Evolutionary conservation across 2,797 vertebrate genomes (phyloP).

Genomic region (Syndactyla subalaris): DNA sequence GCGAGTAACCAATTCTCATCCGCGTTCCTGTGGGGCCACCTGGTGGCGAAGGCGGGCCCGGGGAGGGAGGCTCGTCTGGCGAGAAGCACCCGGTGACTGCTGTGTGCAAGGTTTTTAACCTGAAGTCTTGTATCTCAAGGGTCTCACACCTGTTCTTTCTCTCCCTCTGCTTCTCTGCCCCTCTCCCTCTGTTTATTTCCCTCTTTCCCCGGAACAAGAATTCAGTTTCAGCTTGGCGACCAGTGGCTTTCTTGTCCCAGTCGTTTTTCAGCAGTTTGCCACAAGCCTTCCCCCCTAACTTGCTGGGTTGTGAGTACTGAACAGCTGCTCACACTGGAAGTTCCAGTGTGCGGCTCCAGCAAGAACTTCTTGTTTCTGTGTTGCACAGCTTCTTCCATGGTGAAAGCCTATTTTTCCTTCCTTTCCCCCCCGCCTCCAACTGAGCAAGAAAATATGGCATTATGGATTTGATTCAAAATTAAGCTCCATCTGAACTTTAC

Average conservation of each 20-base stretch:
- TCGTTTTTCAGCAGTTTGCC: not conserved
- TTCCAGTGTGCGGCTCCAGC: not conserved
- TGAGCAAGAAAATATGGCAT: not conserved
- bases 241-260: not conserved
- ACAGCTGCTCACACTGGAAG: not conserved
- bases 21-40: not conserved
- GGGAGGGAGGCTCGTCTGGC: not conserved
- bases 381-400: not conserved
- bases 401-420: not conserved
- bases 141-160: not conserved
- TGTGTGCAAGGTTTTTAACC: not conserved
- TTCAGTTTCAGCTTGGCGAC: not conserved
- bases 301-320: not conserved
- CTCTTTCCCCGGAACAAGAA: not conserved
- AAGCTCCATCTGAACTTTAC: not conserved
- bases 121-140: not conserved
- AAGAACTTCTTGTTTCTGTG: not conserved
- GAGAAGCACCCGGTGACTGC: accelerated
- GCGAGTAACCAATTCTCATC: not conserved
- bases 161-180: not conserved
- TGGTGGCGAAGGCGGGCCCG: not conserved
- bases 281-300: not conserved
- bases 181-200: not conserved
- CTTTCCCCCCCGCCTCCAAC: not conserved
- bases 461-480: not conserved